Conservation (phyloP, 2,113 vertebrate genomes). For the Tragelaphus buxtoni region DNA sequence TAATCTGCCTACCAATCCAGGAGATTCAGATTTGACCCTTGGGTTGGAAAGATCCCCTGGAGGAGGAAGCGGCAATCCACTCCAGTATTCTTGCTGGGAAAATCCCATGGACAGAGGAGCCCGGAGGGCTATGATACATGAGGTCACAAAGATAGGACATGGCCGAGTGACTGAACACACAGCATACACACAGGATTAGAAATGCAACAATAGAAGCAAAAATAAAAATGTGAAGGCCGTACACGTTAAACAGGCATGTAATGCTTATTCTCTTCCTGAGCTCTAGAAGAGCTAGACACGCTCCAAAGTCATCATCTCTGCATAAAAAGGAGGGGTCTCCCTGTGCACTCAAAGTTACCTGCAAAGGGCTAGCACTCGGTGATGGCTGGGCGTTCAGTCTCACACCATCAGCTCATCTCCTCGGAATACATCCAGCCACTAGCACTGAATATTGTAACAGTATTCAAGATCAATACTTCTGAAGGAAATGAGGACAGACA, state of each 20-base stretch:
- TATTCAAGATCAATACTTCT: neutral
- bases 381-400: neutral
- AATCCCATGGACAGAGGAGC: neutral
- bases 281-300: neutral
- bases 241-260: too few relatives aligned
- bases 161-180: neutral
- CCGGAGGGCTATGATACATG: neutral
- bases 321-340: neutral
- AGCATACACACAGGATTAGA: neutral
- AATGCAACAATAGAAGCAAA: neutral
- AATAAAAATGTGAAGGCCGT: too few relatives aligned
- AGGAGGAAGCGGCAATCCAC: neutral
- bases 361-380: fast-evolving
- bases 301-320: neutral
- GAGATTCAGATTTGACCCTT: neutral
- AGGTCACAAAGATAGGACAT: neutral
- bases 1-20: neutral
- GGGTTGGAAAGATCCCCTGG: neutral
- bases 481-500: neutral
- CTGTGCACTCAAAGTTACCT: neutral
- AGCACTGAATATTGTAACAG: neutral
- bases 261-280: neutral
- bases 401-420: neutral
- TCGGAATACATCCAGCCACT: neutral
- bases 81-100: neutral